Percentiles rank a stretch among this genome's conserved stretches.
Conservation (phyloP, 53 echinoderm and acorn worm species). For the Mesocentrotus franciscanus region DNA sequence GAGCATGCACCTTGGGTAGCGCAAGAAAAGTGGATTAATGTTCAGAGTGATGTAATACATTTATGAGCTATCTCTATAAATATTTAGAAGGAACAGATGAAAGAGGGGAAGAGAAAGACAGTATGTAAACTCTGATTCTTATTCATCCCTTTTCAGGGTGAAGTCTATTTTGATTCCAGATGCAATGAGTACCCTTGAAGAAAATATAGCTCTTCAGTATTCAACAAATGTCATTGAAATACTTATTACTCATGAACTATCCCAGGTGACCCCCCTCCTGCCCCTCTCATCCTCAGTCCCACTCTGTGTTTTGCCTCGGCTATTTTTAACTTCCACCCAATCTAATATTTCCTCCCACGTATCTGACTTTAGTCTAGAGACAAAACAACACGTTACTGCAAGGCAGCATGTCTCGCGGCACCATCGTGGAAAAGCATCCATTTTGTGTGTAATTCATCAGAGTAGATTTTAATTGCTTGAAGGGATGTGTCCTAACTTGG, state of each 20-base stretch:
- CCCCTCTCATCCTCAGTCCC: constrained; percentile 18
- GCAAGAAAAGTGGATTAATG: too few relatives aligned
- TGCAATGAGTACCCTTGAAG: neutral
- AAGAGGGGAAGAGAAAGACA: neutral
- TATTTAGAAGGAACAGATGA: neutral
- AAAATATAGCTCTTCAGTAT: constrained; percentile 9
- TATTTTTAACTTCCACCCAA: constrained; percentile 37
- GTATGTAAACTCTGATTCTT: neutral
- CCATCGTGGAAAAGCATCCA: constrained; percentile 1
- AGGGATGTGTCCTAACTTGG: constrained; percentile 14
- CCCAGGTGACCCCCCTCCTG: constrained; percentile 11
- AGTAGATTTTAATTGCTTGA: neutral
- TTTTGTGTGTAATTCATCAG: neutral
- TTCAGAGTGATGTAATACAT: neutral
- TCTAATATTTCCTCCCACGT: constrained; percentile 55
- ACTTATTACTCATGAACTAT: neutral
- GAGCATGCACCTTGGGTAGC: neutral
- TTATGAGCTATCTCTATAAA: neutral
- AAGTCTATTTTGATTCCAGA: neutral
- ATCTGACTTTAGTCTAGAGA: constrained; percentile 25
- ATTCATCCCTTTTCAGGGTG: neutral
- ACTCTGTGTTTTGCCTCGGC: neutral
- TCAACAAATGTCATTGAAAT: constrained; percentile 30
- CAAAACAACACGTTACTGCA: constrained; percentile 52
- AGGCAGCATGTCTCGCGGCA: neutral